A percentile compares a stretch with the other conserved stretches of the same genome.
phyloP scores from a whole-genome alignment of 2,888 invertebrate genomes.

The Synergus gifuensis region DNA sequence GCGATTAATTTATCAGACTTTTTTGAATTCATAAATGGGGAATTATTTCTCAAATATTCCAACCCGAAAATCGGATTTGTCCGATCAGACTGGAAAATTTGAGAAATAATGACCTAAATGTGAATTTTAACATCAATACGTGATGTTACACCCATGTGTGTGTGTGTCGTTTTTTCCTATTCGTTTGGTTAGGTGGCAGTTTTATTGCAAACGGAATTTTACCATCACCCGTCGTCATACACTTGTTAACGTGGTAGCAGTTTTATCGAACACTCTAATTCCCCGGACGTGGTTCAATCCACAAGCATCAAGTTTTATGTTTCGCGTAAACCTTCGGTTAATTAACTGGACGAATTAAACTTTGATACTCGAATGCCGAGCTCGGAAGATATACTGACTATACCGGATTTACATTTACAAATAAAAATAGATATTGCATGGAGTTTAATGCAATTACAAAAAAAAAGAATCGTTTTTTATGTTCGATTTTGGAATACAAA shows the following conservation, averaged over 20 bases:
- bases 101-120: neutral
- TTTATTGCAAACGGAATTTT: slow-evolving; percentile 49
- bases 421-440: neutral
- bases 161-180: neutral
- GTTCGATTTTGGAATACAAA: neutral
- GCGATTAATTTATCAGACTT: no score
- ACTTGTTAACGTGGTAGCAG: slow-evolving; percentile 49
- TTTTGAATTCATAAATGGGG: no score
- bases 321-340: slow-evolving; percentile 34
- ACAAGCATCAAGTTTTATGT: slow-evolving; percentile 38
- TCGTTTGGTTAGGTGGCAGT: slow-evolving; percentile 40
- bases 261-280: slow-evolving; percentile 37
- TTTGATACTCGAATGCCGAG: slow-evolving; percentile 32
- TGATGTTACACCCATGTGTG: neutral
- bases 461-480: neutral
- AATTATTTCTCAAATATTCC: no score
- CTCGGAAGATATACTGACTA: slow-evolving; percentile 22
- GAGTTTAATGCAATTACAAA: neutral
- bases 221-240: slow-evolving; percentile 50
- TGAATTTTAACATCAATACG: neutral
- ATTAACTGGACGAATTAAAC: slow-evolving; percentile 36
- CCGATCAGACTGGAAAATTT: no score
- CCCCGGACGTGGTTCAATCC: slow-evolving; percentile 41
- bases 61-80: no score
- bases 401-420: neutral